phyloP scores from a whole-genome alignment of 2,888 invertebrate genomes.

The Thymelicus acteon region DNA sequence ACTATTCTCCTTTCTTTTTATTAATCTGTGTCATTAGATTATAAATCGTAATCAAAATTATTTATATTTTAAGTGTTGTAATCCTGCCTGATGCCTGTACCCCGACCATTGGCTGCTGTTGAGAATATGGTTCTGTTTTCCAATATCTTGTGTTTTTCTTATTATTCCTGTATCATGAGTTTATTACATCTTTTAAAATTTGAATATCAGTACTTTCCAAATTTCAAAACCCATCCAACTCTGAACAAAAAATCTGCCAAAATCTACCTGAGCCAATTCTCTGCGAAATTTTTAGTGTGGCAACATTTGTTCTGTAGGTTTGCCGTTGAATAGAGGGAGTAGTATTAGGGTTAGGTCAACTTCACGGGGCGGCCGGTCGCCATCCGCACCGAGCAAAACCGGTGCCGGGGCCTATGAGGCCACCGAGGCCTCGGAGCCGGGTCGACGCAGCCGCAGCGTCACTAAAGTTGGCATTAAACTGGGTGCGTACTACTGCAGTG shows the following conservation, averaged over 20 bases:
- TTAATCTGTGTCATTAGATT: slow-evolving; percentile 27
- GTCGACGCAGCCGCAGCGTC: slow-evolving; percentile 78
- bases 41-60: slow-evolving; percentile 1
- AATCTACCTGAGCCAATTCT: slow-evolving; percentile 40
- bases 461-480: slow-evolving; percentile 83
- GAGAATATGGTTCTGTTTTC: slow-evolving; percentile 44
- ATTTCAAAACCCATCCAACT: background rate
- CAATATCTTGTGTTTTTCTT: slow-evolving; percentile 35
- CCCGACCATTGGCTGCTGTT: slow-evolving; percentile 50
- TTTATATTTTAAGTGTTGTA: slow-evolving; percentile 53
- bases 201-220: too few species aligned
- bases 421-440: slow-evolving; percentile 61
- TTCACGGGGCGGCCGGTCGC: slow-evolving; percentile 77
- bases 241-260: background rate
- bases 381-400: slow-evolving; percentile 74
- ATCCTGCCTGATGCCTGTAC: slow-evolving; percentile 75
- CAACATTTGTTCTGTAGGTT: slow-evolving; percentile 82
- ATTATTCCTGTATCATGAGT: slow-evolving; percentile 23
- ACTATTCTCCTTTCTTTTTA: slow-evolving; percentile 17
- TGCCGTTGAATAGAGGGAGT: slow-evolving; percentile 87
- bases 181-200: too few species aligned
- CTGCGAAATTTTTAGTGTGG: slow-evolving; percentile 46
- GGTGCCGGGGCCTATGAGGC: slow-evolving; percentile 55
- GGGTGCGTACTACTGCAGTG: slow-evolving; percentile 76
- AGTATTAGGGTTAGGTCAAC: slow-evolving; percentile 85